A percentile compares a stretch with the other conserved stretches of the same genome.
Evolutionary conservation across 1,140 invertebrate species (phyloP).

Genomic region (Drosophila ananassae): DNA sequence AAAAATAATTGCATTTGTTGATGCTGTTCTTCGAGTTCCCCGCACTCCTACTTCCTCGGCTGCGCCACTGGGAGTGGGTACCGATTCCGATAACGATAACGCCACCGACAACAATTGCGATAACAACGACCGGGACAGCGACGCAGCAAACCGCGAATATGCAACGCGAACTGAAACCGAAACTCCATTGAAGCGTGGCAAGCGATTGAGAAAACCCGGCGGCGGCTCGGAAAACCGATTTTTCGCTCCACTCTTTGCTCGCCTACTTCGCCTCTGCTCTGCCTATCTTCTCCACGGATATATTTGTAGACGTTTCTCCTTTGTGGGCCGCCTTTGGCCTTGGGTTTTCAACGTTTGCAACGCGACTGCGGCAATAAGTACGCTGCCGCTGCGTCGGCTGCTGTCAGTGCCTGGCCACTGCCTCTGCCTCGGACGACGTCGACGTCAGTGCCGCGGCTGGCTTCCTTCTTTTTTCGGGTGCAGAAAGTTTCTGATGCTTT

Average conservation of each 20-base stretch:
- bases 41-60: constrained; percentile 2
- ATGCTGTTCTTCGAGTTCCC: not conserved
- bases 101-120: constrained; percentile 50
- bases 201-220: constrained; percentile 1
- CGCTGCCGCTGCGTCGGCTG: constrained; percentile 17
- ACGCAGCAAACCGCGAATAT: constrained; percentile 38
- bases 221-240: constrained; percentile 37
- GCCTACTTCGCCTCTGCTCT: constrained; percentile 9
- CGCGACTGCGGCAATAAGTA: constrained; percentile 16
- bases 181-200: constrained; percentile 80
- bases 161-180: constrained; percentile 45
- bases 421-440: not conserved
- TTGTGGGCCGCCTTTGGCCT: constrained; percentile 8
- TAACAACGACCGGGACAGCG: constrained; percentile 35
- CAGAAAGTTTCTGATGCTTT: constrained; percentile 17
- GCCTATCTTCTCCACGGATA: constrained; percentile 11
- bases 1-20: not conserved
- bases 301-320: constrained; percentile 7
- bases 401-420: not conserved
- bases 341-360: constrained; percentile 16
- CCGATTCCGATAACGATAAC: constrained; percentile 13
- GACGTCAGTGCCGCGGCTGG: not conserved
- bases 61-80: constrained; percentile 20
- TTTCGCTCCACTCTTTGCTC: constrained; percentile 23
- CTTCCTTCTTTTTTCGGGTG: not conserved